phyloP scores from a whole-genome alignment of 2,113 vertebrate species.

The Thamnaconus septentrionalis region DNA sequence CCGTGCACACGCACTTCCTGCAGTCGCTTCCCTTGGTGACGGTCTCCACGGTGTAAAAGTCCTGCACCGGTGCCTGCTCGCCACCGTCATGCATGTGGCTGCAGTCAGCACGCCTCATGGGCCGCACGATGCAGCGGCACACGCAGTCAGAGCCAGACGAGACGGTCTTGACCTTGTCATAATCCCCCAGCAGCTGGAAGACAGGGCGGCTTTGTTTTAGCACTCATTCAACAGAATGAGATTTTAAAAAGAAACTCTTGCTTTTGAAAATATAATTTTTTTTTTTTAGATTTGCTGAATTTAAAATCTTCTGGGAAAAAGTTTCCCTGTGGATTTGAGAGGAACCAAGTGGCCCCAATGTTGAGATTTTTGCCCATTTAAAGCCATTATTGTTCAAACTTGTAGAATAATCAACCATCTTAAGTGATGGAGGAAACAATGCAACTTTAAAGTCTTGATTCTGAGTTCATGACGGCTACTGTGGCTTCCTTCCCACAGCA shows the following conservation, averaged over 20 bases:
- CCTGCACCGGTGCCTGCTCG: conserved; percentile 56
- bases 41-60: conserved; percentile 92
- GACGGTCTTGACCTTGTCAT: conserved; percentile 93
- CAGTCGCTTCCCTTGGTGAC: conserved; percentile 87
- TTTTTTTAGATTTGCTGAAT: too few relatives aligned
- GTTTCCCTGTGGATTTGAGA: too few relatives aligned
- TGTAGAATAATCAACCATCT: too few relatives aligned
- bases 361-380: too few relatives aligned
- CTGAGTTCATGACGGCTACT: too few relatives aligned
- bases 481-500: too few relatives aligned
- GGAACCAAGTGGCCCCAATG: too few relatives aligned
- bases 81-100: conserved; percentile 72
- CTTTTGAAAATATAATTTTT: too few relatives aligned
- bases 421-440: too few relatives aligned
- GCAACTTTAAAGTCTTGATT: too few relatives aligned
- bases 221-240: neutral
- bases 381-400: too few relatives aligned
- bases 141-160: conserved; percentile 88
- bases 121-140: conserved; percentile 90
- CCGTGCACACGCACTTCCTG: conserved; percentile 89
- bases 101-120: conserved; percentile 85
- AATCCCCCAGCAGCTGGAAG: conserved; percentile 85
- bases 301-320: too few relatives aligned
- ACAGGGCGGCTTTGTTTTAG: neutral
- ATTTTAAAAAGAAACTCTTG: neutral